Conservation (phyloP, 2,888 invertebrate species). For the Sphaerophoria taeniata region DNA sequence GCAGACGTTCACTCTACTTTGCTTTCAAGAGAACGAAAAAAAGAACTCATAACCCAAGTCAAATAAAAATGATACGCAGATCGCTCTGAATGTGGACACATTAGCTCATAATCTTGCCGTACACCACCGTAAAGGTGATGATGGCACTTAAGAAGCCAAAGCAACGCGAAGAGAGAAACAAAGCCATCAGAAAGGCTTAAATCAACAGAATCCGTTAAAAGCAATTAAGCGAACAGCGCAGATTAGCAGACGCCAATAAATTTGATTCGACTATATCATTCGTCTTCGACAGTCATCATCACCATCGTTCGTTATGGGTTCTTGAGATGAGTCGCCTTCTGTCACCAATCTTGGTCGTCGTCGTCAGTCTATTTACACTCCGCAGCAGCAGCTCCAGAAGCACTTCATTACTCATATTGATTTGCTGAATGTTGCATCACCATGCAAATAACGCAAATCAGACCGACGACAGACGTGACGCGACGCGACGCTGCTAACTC, state of each 20-base stretch:
- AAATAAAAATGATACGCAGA: slow-evolving; percentile 56
- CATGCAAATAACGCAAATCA: slow-evolving; percentile 72
- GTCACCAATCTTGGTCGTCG: slow-evolving; percentile 12
- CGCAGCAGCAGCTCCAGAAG: slow-evolving; percentile 51
- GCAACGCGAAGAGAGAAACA: slow-evolving; percentile 4
- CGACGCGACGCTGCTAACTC: slow-evolving; percentile 55
- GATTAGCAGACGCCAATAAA: slow-evolving; percentile 74
- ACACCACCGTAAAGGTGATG: not conserved
- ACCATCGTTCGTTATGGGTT: slow-evolving; percentile 42
- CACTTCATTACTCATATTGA: slow-evolving; percentile 74
- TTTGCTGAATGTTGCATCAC: slow-evolving; percentile 65
- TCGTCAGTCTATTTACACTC: slow-evolving; percentile 32
- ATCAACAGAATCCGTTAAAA: slow-evolving; percentile 72
- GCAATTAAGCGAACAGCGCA: slow-evolving; percentile 74
- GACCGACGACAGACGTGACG: slow-evolving; percentile 11
- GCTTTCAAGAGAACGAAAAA: slow-evolving; percentile 39
- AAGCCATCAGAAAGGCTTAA: slow-evolving; percentile 63
- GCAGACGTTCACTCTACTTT: slow-evolving; percentile 71
- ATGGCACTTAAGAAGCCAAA: slow-evolving; percentile 1
- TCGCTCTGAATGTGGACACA: slow-evolving; percentile 66
- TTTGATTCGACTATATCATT: slow-evolving; percentile 69
- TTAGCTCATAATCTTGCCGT: not conserved
- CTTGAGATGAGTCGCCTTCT: slow-evolving; percentile 60
- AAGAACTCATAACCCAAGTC: slow-evolving; percentile 1
- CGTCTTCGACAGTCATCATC: slow-evolving; percentile 55